Evolutionary conservation across 2,113 vertebrate species (phyloP), one percentile per base, ranked within the genome.

Genomic region (Cephalopterus ornatus): DNA sequence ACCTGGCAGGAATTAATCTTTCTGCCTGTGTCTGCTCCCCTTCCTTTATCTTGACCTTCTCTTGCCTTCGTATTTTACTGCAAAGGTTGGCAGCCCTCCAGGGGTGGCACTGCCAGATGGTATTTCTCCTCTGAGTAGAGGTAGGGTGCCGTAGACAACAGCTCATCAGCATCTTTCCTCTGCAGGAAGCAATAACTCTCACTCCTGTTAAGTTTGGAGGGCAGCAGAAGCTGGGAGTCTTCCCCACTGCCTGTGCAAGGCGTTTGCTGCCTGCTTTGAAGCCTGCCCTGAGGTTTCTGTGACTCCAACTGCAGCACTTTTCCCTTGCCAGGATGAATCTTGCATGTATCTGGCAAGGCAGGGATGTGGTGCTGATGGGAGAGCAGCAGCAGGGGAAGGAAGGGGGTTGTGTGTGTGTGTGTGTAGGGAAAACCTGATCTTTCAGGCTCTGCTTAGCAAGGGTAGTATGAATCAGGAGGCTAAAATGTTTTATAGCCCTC

Each of bases 41-140:
- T 96, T 92, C 65, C 73, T 94, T 94, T 80, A 42, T 85, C 85
- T 93, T 95, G 90, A 96, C 95, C 95, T 97, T 95, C 92, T 92
- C 80, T 30, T 95, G 80, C 84, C 16, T 92, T 87, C 12, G 4
- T 81, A 32, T 95, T 95, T 96, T 85, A 85, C 93, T 96, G 95
- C 93, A 95, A 95, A 96, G 96, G 84, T 87, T 96, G 96, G 96
- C 96, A 96, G 86, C 61, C 56, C 89, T 95, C 93, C 94, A 95
- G 89, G 76, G 83, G 89, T 96, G 91, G 72, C 80, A 66, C 17
- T 91, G 95, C 96, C 96, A 97, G 96, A 97, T 97, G 96, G 96
- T 87, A 85, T 92, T 95, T 96, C 74, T 93, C 89, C 39, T 96
- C 89, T 91, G 84, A 78, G 87, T 35, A 75, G 68, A 95, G 76